phyloP scores from a whole-genome alignment of 2,113 vertebrate species.

The Cranoglanis bouderius region DNA sequence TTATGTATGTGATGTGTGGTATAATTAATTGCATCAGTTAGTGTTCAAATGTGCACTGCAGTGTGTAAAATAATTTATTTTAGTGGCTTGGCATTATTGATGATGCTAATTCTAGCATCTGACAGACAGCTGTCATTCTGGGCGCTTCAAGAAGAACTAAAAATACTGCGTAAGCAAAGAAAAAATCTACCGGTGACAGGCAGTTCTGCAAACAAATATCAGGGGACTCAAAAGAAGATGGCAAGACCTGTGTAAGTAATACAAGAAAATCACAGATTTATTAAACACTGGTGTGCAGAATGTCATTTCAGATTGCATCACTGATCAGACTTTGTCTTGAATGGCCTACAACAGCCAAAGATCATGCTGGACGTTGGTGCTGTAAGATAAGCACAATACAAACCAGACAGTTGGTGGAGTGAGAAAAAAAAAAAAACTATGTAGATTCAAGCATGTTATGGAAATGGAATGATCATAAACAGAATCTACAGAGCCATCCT shows the following conservation, averaged over 20 bases:
- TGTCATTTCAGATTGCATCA: neutral
- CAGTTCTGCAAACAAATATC: neutral
- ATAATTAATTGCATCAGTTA: neutral
- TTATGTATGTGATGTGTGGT: neutral
- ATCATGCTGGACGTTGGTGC: neutral
- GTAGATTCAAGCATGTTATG: neutral
- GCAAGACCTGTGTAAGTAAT: neutral
- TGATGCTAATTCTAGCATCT: neutral
- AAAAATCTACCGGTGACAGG: neutral
- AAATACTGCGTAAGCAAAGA: neutral
- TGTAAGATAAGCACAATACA: neutral
- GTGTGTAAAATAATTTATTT: neutral
- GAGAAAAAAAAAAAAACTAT: no score
- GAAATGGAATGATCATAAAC: neutral
- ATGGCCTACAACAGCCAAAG: neutral
- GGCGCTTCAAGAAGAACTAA: neutral
- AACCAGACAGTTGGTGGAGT: slow-evolving; percentile 1
- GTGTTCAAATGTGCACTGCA: neutral
- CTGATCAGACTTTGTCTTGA: neutral
- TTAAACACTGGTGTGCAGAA: neutral
- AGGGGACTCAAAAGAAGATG: neutral
- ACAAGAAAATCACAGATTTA: neutral
- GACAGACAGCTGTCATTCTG: neutral
- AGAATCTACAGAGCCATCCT: neutral
- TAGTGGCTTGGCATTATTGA: neutral